These are phyloP conservation scores for Lanistes nyassanus DNA, from an alignment of 1,140 invertebrate genomes.

Conservation along the genomic window DNA sequence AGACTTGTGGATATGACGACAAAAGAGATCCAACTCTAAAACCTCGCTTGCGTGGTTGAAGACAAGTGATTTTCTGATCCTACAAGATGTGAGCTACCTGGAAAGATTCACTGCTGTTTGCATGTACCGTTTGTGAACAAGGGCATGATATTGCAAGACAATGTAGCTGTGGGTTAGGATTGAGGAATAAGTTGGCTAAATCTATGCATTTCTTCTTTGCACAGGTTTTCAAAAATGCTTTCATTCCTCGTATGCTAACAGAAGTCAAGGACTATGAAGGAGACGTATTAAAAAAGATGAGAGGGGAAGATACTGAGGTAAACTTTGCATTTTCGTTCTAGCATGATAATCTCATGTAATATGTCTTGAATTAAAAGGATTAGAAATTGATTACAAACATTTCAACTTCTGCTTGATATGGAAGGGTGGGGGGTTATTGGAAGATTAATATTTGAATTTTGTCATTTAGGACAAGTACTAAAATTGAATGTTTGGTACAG, in stretches of 20 bases:
- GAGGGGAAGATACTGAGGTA: constrained; percentile 72
- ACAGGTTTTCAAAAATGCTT: constrained; percentile 92
- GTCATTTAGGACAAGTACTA: too few relatives aligned
- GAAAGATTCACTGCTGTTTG: too few relatives aligned
- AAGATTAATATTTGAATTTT: too few relatives aligned
- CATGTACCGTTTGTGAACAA: too few relatives aligned
- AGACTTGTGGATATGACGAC: constrained; percentile 16
- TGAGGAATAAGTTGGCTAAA: background rate
- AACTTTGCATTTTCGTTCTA: constrained; percentile 14
- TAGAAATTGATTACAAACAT: too few relatives aligned
- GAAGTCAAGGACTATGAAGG: constrained; percentile 91
- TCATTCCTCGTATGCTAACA: constrained; percentile 93
- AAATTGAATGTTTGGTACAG: too few relatives aligned
- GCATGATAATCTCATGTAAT: background rate
- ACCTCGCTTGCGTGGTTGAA: constrained; percentile 7
- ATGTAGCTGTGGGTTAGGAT: background rate
- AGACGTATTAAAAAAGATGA: constrained; percentile 73
- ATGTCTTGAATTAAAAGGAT: too few relatives aligned
- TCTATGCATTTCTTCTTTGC: background rate
- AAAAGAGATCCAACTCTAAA: constrained; percentile 25
- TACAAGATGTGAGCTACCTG: background rate
- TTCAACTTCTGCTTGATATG: too few relatives aligned
- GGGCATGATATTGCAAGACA: background rate
- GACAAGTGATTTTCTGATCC: background rate
- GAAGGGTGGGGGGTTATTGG: too few relatives aligned